A percentile compares a stretch with the other conserved stretches of the same genome.
These are phyloP conservation scores for Terebella lapidaria DNA, from an alignment of 2,888 invertebrate species.

Conservation along the genomic window DNA sequence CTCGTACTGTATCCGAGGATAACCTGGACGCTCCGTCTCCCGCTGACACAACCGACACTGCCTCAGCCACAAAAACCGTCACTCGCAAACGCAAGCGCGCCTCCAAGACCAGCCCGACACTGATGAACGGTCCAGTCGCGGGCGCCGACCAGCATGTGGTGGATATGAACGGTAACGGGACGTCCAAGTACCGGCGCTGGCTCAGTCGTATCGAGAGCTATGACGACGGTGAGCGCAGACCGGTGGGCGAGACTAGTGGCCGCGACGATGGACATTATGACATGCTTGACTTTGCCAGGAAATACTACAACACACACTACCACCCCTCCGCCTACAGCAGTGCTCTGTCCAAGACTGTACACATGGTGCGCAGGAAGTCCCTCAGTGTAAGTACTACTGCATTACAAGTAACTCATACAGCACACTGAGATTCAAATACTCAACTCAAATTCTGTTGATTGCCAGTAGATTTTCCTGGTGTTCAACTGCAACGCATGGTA, in stretches of 20 bases:
- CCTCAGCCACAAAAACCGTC: neutral
- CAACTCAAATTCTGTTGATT: too few species aligned
- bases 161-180: slow-evolving; percentile 15
- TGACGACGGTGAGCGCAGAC: slow-evolving; percentile 10
- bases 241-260: slow-evolving; percentile 22
- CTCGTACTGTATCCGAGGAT: neutral
- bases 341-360: slow-evolving; percentile 42
- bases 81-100: neutral
- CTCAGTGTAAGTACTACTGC: slow-evolving; percentile 30
- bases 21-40: neutral
- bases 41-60: neutral
- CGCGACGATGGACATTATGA: slow-evolving; percentile 59
- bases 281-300: slow-evolving; percentile 70
- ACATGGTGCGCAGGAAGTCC: slow-evolving; percentile 33
- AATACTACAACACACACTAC: slow-evolving; percentile 79
- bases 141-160: slow-evolving; percentile 10
- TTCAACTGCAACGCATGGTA: too few species aligned
- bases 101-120: slow-evolving; percentile 1
- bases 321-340: slow-evolving; percentile 39
- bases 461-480: too few species aligned
- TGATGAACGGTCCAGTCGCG: slow-evolving; percentile 8
- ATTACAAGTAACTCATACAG: too few species aligned
- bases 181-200: neutral
- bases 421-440: too few species aligned
- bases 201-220: neutral